These are phyloP conservation scores for Arctia plantaginis DNA, from an alignment of 2,888 invertebrate species.

Conservation along the genomic window DNA sequence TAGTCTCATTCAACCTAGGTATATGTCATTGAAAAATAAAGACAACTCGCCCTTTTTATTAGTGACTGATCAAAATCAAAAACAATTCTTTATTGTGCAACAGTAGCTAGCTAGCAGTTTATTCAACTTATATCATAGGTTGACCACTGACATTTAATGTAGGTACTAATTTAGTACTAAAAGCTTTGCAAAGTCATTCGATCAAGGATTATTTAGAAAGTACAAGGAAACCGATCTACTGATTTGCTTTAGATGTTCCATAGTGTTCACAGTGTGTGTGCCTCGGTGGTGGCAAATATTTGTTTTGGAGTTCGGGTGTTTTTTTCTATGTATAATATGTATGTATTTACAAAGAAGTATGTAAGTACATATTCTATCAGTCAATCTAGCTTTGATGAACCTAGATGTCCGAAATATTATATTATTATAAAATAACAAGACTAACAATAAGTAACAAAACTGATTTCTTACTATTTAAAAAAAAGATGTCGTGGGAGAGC, in stretches of 20 bases:
- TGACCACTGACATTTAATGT: constrained; percentile 11
- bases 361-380: no score
- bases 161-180: constrained; percentile 13
- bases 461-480: background rate
- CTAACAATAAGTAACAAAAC: background rate
- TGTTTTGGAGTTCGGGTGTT: no score
- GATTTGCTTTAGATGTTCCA: background rate
- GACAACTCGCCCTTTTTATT: background rate
- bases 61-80: constrained; percentile 4
- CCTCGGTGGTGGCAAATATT: no score
- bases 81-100: background rate
- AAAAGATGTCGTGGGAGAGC: no score
- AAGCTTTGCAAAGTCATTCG: constrained; percentile 4
- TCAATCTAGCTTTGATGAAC: no score
- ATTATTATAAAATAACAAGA: no score
- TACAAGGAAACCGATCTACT: background rate
- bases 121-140: background rate
- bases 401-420: no score
- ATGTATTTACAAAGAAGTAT: no score
- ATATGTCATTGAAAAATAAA: background rate
- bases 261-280: no score
- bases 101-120: no score
- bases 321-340: no score
- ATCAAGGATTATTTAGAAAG: constrained; percentile 18
- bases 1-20: background rate